Conservation (phyloP, 2,797 vertebrate genomes). For the Lemur catta region DNA sequence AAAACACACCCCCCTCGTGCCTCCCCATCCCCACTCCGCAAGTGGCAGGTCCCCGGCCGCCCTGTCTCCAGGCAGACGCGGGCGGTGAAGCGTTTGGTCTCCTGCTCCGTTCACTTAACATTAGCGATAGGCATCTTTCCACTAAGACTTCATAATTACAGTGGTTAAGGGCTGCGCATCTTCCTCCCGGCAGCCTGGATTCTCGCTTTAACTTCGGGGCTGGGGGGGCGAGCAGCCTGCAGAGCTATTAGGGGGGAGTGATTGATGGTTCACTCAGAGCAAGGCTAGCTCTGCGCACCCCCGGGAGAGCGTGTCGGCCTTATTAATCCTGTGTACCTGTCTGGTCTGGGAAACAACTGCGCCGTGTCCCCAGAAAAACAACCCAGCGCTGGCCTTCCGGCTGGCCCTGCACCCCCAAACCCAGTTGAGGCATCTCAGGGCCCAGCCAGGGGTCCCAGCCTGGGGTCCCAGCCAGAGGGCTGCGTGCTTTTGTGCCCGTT, state of each 20-base stretch:
- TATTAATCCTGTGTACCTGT: background rate
- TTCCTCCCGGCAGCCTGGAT: background rate
- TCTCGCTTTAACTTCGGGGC: background rate
- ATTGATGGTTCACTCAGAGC: background rate
- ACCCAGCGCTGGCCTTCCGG: background rate
- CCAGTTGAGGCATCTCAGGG: background rate
- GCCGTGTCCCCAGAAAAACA: background rate
- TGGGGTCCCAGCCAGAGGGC: background rate
- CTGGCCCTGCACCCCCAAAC: background rate
- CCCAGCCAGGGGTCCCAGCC: background rate
- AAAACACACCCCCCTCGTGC: background rate
- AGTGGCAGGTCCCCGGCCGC: background rate
- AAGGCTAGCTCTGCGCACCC: background rate
- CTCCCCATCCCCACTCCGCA: rapidly evolving
- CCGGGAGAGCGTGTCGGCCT: background rate
- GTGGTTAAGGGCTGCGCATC: background rate
- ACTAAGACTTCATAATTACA: background rate
- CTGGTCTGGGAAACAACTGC: background rate
- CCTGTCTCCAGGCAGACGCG: background rate
- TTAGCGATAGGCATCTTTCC: slow-evolving; percentile 9
- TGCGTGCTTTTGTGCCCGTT: rapidly evolving
- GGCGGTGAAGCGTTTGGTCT: background rate
- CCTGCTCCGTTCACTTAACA: background rate
- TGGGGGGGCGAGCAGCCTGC: background rate
- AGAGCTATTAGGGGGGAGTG: background rate